These are phyloP conservation scores for Epinephelus coioides DNA, from an alignment of 2,797 vertebrate genomes.

Conservation along the genomic window DNA sequence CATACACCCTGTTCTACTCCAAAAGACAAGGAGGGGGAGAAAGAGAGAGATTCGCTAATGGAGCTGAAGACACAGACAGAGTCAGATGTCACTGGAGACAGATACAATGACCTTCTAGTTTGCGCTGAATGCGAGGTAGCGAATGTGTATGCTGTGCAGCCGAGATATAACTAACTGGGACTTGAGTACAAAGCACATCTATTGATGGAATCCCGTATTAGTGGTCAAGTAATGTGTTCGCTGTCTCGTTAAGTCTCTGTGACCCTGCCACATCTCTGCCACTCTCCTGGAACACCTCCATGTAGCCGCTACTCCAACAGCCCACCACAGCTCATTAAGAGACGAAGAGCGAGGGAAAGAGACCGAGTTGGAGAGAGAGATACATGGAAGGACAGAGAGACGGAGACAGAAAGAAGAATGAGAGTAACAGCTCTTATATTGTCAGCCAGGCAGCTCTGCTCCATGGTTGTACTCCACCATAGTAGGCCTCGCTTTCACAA, in stretches of 20 bases:
- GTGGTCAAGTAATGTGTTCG: constrained; percentile 61
- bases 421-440: constrained; percentile 54
- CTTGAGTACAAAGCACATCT: constrained; percentile 40
- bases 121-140: constrained; percentile 44
- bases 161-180: constrained; percentile 51
- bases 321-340: constrained; percentile 68
- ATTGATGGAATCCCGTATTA: constrained; percentile 42
- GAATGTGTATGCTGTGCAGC: constrained; percentile 32
- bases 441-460: constrained; percentile 67
- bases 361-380: constrained; percentile 50
- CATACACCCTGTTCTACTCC: constrained; percentile 77
- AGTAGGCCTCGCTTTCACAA: constrained; percentile 76
- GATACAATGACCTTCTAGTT: constrained; percentile 75
- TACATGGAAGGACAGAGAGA: constrained; percentile 49
- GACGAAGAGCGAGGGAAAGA: constrained; percentile 26
- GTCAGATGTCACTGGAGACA: constrained; percentile 65
- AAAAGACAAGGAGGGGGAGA: constrained; percentile 59
- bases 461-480: constrained; percentile 62
- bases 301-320: constrained; percentile 44
- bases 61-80: constrained; percentile 62
- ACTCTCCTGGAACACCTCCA: constrained; percentile 46
- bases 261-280: constrained; percentile 61
- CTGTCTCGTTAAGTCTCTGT: constrained; percentile 62
- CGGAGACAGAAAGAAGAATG: constrained; percentile 60
- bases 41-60: constrained; percentile 64